Evolutionary conservation across 2,888 invertebrate genomes (phyloP).

Genomic region (Seira ritae): DNA sequence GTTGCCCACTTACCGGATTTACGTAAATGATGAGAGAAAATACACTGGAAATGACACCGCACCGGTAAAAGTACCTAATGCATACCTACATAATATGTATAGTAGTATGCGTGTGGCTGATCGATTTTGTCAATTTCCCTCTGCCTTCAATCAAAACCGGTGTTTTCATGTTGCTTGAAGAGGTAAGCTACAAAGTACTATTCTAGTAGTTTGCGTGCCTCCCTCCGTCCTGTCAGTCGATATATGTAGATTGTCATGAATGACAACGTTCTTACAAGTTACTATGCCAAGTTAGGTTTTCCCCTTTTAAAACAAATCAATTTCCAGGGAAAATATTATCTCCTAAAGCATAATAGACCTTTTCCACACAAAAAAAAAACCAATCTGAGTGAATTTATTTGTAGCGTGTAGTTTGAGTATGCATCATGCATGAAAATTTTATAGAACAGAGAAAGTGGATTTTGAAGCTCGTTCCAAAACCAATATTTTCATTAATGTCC

Average conservation of each 20-base stretch:
- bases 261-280: background rate
- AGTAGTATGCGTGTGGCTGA: constrained; percentile 11
- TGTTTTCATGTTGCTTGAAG: background rate
- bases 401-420: too few relatives aligned
- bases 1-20: background rate
- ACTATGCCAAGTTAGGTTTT: too few relatives aligned
- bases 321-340: too few relatives aligned
- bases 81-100: background rate
- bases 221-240: background rate
- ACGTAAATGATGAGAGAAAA: constrained; percentile 6
- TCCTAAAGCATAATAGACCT: too few relatives aligned
- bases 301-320: too few relatives aligned
- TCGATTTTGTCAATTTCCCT: background rate
- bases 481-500: too few relatives aligned
- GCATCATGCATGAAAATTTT: too few relatives aligned
- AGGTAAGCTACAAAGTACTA: background rate
- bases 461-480: too few relatives aligned
- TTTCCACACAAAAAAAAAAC: too few relatives aligned
- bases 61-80: too few relatives aligned
- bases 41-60: background rate
- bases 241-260: background rate
- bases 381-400: too few relatives aligned
- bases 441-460: too few relatives aligned
- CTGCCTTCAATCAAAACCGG: background rate
- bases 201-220: background rate